Conservation (phyloP, 2,888 invertebrate genomes). For the Cephalotes varians region DNA sequence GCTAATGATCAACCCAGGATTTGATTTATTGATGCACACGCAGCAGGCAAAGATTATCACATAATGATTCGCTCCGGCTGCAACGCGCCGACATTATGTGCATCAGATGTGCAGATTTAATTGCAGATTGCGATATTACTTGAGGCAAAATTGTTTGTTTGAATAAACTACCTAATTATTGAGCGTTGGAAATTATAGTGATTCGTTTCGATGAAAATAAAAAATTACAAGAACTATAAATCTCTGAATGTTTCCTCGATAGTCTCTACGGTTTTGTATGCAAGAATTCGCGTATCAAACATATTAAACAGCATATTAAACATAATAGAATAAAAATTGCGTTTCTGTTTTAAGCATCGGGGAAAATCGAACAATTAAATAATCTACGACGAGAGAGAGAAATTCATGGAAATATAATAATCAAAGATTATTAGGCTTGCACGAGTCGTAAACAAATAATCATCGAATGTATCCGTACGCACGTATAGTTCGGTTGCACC, state of each 20-base stretch:
- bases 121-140: not conserved
- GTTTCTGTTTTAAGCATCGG: not conserved
- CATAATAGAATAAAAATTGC: not conserved
- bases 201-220: not conserved
- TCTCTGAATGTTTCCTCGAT: not conserved
- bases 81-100: not conserved
- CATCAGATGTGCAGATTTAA: not conserved
- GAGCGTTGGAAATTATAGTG: not conserved
- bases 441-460: not conserved
- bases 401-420: slow-evolving; percentile 1
- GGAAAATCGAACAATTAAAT: slow-evolving; percentile 16
- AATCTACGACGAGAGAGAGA: not conserved
- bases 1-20: slow-evolving; percentile 6
- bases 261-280: not conserved
- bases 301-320: slow-evolving; percentile 7
- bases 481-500: not conserved
- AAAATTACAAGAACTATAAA: not conserved
- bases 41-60: not conserved
- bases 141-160: not conserved
- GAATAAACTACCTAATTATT: not conserved
- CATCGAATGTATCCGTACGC: not conserved
- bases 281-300: slow-evolving; percentile 10
- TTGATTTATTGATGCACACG: slow-evolving; percentile 8
- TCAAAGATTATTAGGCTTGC: not conserved
- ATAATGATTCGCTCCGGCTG: not conserved